Evolutionary conservation across 2,888 invertebrate genomes (phyloP).

Genomic region (Dryobota labecula): DNA sequence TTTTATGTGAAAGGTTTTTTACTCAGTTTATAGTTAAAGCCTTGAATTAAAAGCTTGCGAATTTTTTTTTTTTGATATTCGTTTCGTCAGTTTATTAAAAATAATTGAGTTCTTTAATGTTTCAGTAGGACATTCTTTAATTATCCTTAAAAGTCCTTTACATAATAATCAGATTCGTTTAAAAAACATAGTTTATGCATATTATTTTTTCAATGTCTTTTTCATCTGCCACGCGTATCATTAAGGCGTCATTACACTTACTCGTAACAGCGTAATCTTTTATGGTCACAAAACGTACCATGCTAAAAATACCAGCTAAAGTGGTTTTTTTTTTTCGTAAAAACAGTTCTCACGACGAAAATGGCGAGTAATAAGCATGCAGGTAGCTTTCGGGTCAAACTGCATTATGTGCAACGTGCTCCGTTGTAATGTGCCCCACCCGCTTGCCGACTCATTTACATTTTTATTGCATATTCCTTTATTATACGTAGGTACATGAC

Average conservation of each 20-base stretch:
- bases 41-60: conserved; percentile 39
- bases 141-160: not conserved
- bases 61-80: not conserved
- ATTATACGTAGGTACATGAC: conserved; percentile 2
- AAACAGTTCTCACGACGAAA: conserved; percentile 62
- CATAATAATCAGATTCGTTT: not conserved
- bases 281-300: conserved; percentile 34
- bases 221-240: not conserved
- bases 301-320: conserved; percentile 31
- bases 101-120: conserved; percentile 21
- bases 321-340: conserved; percentile 20
- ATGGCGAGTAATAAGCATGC: conserved; percentile 57
- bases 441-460: conserved; percentile 72
- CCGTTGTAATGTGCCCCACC: conserved; percentile 67
- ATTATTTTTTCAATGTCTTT: not conserved
- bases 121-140: not conserved
- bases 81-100: conserved; percentile 45
- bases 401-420: conserved; percentile 67
- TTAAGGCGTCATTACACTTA: conserved; percentile 39
- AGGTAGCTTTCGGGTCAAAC: conserved; percentile 61
- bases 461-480: conserved; percentile 75
- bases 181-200: not conserved
- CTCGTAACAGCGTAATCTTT: conserved; percentile 28
- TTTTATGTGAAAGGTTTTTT: conserved; percentile 44
- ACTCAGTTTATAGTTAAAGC: conserved; percentile 28